Base-by-base conservation (phyloP, 2,888 invertebrate species). In the Limnephilus marmoratus region DNA sequence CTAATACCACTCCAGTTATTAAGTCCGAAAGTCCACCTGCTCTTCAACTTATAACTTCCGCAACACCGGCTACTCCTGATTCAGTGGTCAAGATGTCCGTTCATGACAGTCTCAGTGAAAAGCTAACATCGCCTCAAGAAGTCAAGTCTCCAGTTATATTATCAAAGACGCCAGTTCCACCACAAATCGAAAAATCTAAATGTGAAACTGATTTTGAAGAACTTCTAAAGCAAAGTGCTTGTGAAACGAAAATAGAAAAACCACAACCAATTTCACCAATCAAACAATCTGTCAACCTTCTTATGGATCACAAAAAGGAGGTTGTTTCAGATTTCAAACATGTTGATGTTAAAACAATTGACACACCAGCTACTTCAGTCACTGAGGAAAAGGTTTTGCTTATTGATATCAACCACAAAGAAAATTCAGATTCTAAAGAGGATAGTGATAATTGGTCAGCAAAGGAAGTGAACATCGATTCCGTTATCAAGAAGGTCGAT, bases 401-500 rank as follows among this genome's bases (percentile, higher is more conserved):
- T 34, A 80, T 81, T 89, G 91, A 92, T 85, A 34, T 91, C n/a
- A 91, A 92, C 81, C 90, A 88, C 68, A 93, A 93, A 90, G 90
- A 91, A 85, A 91, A 90, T 53, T 80, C 90, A 80, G 93, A 93
- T 81, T 88, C 90, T 94, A 97, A 97, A 94, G 97, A 98, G 94
- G 97, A 98, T 94, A 97, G 97, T 94, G 97, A 97, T 94, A 97
- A 97, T 94, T 98, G 98, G 98, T 97, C 97, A 80, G 97, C 97
- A 11, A 98, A 98, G 95, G 98, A 98, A 94, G 96, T 98, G 1
- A 98, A 98, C 94, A 97, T 98, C 93, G 98, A 98, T 94, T 98
- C 98, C 34, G 98, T 98, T 2, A 98, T 98, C 93, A 98, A 98
- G 95, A 98, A 97, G 94, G 97, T 97, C 0, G 97, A 98, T 94